These are phyloP conservation scores for Chaetodon trifascialis DNA, from an alignment of 2,113 vertebrate genomes.

Conservation along the genomic window DNA sequence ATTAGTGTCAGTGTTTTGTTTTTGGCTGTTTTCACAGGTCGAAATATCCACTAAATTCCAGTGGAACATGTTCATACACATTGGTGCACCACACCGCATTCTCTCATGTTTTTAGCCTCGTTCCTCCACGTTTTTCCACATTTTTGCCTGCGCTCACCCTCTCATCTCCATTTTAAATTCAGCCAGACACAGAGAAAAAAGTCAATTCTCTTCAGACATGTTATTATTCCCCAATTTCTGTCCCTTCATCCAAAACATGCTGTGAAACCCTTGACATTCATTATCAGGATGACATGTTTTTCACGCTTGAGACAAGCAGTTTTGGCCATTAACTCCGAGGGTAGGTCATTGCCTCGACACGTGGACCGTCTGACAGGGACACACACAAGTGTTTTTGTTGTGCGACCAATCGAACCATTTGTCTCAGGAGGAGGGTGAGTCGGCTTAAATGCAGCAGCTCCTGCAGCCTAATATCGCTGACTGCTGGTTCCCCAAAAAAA, in stretches of 20 bases:
- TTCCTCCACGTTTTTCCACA: constrained; percentile 5
- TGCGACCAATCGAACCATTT: constrained; percentile 69
- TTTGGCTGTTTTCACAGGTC: background rate
- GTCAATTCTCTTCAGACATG: constrained; percentile 57
- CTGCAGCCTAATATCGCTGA: constrained; percentile 25
- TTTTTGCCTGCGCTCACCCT: constrained; percentile 27
- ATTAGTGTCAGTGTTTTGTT: background rate
- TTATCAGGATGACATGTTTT: constrained; percentile 79
- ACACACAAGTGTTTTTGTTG: constrained; percentile 64
- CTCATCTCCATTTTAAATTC: constrained; percentile 65
- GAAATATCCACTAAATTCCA: background rate
- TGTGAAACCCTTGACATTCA: constrained; percentile 70
- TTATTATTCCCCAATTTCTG: constrained; percentile 72
- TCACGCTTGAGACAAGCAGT: constrained; percentile 71
- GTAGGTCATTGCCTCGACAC: constrained; percentile 58
- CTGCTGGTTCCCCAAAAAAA: constrained; percentile 11
- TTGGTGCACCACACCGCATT: background rate
- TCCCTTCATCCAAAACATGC: constrained; percentile 62
- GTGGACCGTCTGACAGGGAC: constrained; percentile 59
- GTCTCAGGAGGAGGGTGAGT: constrained; percentile 52
- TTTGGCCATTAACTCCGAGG: constrained; percentile 74
- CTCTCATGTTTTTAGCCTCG: constrained; percentile 29
- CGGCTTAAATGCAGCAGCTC: constrained; percentile 32
- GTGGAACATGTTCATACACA: constrained; percentile 10
- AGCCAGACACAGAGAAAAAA: constrained; percentile 41